phyloP scores from a whole-genome alignment of 2,113 vertebrate genomes.

The Neopipo cinnamomea region DNA sequence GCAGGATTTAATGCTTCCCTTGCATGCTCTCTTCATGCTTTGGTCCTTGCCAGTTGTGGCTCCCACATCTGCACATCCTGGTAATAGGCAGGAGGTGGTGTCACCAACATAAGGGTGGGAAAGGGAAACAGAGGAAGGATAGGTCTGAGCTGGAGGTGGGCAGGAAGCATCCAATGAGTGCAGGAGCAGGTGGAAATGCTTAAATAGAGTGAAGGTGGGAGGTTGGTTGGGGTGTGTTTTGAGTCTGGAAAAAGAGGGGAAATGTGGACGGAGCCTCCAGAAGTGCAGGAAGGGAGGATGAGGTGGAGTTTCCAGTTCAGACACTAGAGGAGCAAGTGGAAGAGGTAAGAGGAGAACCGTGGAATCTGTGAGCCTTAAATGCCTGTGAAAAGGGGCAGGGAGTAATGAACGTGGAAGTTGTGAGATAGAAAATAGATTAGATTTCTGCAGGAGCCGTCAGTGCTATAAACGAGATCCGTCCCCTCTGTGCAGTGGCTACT shows the following conservation, averaged over 20 bases:
- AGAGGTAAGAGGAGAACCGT: conserved; percentile 10
- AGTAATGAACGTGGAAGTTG: background rate
- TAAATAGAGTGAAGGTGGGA: background rate
- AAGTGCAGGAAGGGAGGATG: background rate
- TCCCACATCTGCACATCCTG: background rate
- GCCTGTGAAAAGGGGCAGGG: background rate
- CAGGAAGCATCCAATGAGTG: conserved; percentile 19
- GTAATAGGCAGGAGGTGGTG: background rate
- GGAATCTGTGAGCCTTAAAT: background rate
- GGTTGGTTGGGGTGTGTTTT: background rate
- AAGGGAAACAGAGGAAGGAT: background rate
- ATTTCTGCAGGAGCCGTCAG: background rate
- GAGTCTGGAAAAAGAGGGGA: background rate
- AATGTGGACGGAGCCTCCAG: background rate
- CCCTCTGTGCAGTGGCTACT: accelerated
- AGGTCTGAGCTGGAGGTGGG: background rate
- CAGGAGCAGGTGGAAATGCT: background rate
- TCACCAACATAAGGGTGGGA: background rate
- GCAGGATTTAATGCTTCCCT: background rate
- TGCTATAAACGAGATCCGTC: accelerated
- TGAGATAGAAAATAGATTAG: background rate
- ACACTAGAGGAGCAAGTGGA: background rate
- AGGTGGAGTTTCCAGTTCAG: background rate
- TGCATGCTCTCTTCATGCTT: accelerated
- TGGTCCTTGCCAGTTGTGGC: background rate